These are phyloP conservation scores for Gymnoscopelus braueri DNA, from an alignment of 2,797 vertebrate genomes.

Conservation along the genomic window DNA sequence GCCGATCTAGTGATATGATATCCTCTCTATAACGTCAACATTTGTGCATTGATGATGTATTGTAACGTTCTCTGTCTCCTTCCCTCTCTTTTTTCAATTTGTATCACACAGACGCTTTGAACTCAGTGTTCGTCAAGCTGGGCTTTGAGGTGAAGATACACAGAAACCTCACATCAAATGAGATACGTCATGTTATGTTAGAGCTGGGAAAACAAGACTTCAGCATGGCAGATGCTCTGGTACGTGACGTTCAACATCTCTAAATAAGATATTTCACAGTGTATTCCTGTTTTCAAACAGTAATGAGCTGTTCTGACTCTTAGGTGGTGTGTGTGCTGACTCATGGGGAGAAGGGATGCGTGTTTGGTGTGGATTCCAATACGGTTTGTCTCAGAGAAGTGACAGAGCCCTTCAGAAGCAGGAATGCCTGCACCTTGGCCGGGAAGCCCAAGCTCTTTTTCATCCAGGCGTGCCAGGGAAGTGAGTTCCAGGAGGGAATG, in stretches of 20 bases:
- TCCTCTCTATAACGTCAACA: too few relatives aligned
- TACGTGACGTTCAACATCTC: constrained; percentile 28
- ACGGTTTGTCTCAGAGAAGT: constrained; percentile 73
- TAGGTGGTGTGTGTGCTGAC: constrained; percentile 85
- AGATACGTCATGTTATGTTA: constrained; percentile 51
- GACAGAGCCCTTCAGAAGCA: constrained; percentile 80
- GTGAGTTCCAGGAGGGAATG: constrained; percentile 5
- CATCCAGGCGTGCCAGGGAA: constrained; percentile 78
- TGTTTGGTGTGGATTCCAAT: constrained; percentile 81
- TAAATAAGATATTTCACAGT: background rate
- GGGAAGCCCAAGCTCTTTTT: too few relatives aligned
- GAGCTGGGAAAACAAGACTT: background rate
- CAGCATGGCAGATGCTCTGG: constrained; percentile 50
- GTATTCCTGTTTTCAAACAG: too few relatives aligned
- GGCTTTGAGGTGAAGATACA: constrained; percentile 73
- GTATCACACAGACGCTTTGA: constrained; percentile 72
- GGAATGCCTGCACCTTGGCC: too few relatives aligned
- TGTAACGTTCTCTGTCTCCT: too few relatives aligned
- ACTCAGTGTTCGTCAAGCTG: constrained; percentile 47
- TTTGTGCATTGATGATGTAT: too few relatives aligned
- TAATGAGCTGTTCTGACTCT: background rate
- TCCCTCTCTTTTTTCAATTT: too few relatives aligned
- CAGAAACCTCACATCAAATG: constrained; percentile 55
- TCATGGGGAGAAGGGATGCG: constrained; percentile 83
- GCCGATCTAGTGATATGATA: constrained; percentile 4